phyloP scores from a whole-genome alignment of 2,797 vertebrate genomes.

The Bovichtus variegatus region DNA sequence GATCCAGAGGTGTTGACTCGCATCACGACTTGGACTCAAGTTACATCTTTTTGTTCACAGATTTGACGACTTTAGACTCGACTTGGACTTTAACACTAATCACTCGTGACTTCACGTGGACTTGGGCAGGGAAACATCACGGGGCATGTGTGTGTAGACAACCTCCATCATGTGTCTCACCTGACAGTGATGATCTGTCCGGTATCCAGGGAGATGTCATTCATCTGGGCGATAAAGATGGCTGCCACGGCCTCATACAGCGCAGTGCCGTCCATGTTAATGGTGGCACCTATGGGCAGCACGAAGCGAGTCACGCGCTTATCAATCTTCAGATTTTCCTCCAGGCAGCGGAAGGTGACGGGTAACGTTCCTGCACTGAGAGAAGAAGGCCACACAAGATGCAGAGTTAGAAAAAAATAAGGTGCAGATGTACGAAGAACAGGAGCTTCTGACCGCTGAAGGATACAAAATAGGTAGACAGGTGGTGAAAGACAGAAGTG shows the following conservation, averaged over 20 bases:
- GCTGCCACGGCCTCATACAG: slow-evolving; percentile 91
- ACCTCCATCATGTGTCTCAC: slow-evolving; percentile 56
- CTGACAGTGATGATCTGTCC: slow-evolving; percentile 91
- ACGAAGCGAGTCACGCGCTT: slow-evolving; percentile 90
- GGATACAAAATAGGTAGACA: slow-evolving; percentile 59
- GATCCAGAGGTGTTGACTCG: too few relatives aligned
- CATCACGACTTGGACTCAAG: too few relatives aligned
- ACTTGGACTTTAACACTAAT: too few relatives aligned
- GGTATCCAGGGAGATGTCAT: slow-evolving; percentile 85
- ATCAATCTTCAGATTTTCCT: slow-evolving; percentile 90
- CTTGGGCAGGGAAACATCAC: too few relatives aligned
- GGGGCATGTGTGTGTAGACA: background rate
- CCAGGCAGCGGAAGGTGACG: slow-evolving; percentile 90
- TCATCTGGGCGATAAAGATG: slow-evolving; percentile 93
- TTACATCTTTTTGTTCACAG: too few relatives aligned
- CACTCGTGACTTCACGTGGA: too few relatives aligned
- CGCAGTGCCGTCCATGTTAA: slow-evolving; percentile 92
- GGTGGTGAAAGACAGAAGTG: slow-evolving; percentile 52
- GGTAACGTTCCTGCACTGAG: slow-evolving; percentile 88
- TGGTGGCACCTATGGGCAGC: slow-evolving; percentile 90
- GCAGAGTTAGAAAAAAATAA: background rate
- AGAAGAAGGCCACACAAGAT: slow-evolving; percentile 10
- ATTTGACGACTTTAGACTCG: too few relatives aligned
- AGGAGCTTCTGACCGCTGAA: slow-evolving; percentile 19
- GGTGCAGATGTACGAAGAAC: slow-evolving; percentile 9